Conservation (phyloP, 1,140 invertebrate species). For the Danaus plexippus region DNA sequence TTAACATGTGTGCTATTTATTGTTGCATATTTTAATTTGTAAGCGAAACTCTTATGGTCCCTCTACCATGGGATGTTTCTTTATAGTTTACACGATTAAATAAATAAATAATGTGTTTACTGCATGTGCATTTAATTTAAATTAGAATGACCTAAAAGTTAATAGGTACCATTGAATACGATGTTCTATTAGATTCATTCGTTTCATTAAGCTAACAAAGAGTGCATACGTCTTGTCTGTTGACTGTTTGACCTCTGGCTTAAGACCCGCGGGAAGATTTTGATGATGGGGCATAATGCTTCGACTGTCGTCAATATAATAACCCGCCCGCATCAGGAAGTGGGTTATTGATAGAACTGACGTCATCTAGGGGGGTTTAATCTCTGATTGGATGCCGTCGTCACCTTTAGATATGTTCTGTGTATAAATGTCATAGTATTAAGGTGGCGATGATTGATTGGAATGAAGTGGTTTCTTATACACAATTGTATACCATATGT, state of each 20-base stretch:
- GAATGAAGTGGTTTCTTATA: too few relatives aligned
- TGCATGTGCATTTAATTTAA: too few relatives aligned
- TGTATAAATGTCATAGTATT: constrained; percentile 1
- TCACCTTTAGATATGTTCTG: constrained; percentile 25
- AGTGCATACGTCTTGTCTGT: constrained; percentile 42
- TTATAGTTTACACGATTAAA: too few relatives aligned
- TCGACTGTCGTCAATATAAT: constrained; percentile 60
- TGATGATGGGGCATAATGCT: constrained; percentile 34
- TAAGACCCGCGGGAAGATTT: constrained; percentile 53
- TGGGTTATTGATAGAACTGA: constrained; percentile 55
- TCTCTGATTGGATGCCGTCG: constrained; percentile 38
- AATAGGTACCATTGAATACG: constrained; percentile 34
- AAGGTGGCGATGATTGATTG: too few relatives aligned
- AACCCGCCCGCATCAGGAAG: constrained; percentile 65
- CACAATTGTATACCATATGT: too few relatives aligned
- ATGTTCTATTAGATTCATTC: constrained; percentile 60
- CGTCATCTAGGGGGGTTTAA: constrained; percentile 38
- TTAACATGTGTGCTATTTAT: constrained; percentile 9
- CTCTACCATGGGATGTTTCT: too few relatives aligned
- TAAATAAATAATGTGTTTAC: too few relatives aligned
- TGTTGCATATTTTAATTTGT: constrained; percentile 7
- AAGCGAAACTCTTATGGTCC: not conserved
- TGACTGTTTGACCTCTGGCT: constrained; percentile 55
- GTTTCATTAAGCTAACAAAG: constrained; percentile 41
- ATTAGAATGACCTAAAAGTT: constrained; percentile 18